phyloP scores from a whole-genome alignment of 2,797 vertebrate genomes.

The Hoplostethus mediterraneus region DNA sequence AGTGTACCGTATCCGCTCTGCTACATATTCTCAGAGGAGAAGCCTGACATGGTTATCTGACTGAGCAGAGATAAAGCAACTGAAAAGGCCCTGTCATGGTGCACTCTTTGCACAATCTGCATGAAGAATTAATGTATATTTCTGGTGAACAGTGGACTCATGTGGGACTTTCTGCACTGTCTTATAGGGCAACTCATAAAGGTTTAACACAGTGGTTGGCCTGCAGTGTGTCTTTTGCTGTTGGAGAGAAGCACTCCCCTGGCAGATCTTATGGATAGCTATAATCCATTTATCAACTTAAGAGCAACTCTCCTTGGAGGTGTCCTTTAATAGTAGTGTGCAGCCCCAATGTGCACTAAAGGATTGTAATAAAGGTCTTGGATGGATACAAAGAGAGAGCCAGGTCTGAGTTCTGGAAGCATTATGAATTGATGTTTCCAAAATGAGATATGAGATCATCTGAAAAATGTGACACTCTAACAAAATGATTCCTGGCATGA shows the following conservation, averaged over 20 bases:
- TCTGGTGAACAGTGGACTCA: conserved; percentile 20
- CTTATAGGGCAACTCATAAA: conserved; percentile 45
- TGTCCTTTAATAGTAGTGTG: conserved; percentile 29
- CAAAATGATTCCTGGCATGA: not conserved
- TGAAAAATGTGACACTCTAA: not conserved
- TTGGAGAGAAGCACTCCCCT: conserved; percentile 53
- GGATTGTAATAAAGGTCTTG: conserved; percentile 17
- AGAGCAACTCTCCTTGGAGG: conserved; percentile 22
- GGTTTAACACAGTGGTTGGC: conserved; percentile 41
- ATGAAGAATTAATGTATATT: conserved; percentile 39
- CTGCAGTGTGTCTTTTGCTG: conserved; percentile 31
- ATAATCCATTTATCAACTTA: conserved; percentile 58
- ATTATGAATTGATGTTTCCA: conserved; percentile 2
- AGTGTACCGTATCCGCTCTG: not conserved
- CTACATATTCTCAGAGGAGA: conserved; percentile 21
- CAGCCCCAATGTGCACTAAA: conserved; percentile 43
- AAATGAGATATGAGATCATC: not conserved
- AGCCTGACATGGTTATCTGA: conserved; percentile 20
- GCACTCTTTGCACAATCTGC: not conserved
- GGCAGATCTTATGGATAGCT: conserved; percentile 53
- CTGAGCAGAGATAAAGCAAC: conserved; percentile 31
- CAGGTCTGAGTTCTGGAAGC: not conserved
- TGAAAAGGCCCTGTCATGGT: not conserved
- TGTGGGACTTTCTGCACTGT: conserved; percentile 23
- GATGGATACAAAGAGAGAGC: not conserved